Base-by-base conservation (phyloP, 2,888 invertebrate genomes). In the Biston betularia region DNA sequence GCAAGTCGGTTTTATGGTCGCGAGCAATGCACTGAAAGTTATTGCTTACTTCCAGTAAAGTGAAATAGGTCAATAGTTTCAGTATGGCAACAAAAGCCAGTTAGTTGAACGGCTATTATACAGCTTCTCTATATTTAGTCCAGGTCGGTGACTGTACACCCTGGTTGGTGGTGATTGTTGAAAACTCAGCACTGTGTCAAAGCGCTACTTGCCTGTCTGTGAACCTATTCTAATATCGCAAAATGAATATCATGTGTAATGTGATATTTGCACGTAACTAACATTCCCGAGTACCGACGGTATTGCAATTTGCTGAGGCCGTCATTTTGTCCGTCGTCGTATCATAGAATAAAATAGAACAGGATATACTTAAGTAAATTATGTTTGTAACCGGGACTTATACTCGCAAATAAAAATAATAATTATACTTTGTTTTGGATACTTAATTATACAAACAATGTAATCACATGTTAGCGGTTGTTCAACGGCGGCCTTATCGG, bases 1-100 rank as follows among this genome's bases (percentile, higher is more conserved):
- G 84, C 82, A 78, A 82, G 83, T 81, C 83, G 81, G 82, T 89
- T 91, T 92, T 89, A 92, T 88, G 83, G 81, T 83, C 77, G 82
- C 86, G 86, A 88, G 84, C 88, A 80, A 81, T 89, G 89, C 88
- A 87, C 90, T 90, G 91, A 92, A 92, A 92, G 90, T 93, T 92
- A 93, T 92, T 87, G 88, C 92, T 90, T 90, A 89, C 89, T 92
- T 92, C 92, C 92, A 93, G 93, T 89, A 90, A 92, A 86, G 87
- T 87, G 85, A 93, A 92, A 91, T 93, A 91, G 93, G 93, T 93
- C 93, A 93, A 93, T 93, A 92, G 92, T 92, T 93, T 91, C 93
- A 93, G 92, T 86, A 80, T 89, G 85, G 90, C 88, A 92, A 93
- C 93, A 92, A 92, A 89, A 91, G 89, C 89, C 81, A 89, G 90